A percentile compares a stretch with the other conserved stretches of the same genome.
Evolutionary conservation across 2,113 vertebrate species (phyloP).

Genomic region (Pteronura brasiliensis): DNA sequence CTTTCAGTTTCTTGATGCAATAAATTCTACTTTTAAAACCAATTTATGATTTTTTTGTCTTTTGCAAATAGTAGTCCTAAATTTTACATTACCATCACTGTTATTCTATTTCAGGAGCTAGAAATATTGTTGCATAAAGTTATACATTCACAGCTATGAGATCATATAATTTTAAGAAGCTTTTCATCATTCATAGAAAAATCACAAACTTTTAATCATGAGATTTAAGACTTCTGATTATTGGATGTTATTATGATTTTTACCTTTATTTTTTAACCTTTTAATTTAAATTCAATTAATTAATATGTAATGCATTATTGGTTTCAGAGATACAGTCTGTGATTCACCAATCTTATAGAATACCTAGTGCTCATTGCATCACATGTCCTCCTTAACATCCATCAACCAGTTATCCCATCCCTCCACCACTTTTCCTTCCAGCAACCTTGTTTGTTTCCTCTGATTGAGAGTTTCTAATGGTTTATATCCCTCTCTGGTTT

Average conservation of each 20-base stretch:
- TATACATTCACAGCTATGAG: not conserved
- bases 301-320: too few relatives aligned
- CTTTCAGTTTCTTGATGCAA: not conserved
- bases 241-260: not conserved
- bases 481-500: too few relatives aligned
- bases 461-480: too few relatives aligned
- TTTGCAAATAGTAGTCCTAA: not conserved
- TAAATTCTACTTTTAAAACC: not conserved
- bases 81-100: not conserved
- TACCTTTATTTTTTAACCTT: not conserved
- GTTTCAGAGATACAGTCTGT: too few relatives aligned
- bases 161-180: conserved; percentile 5
- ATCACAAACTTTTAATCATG: not conserved
- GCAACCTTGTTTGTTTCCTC: too few relatives aligned
- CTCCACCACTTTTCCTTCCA: too few relatives aligned
- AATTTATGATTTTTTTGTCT: not conserved
- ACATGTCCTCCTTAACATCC: too few relatives aligned
- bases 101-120: not conserved
- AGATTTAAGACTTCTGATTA: not conserved
- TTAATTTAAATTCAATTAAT: too few relatives aligned
- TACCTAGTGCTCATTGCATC: too few relatives aligned
- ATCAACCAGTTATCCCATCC: too few relatives aligned
- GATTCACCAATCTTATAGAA: too few relatives aligned
- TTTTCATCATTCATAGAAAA: not conserved
- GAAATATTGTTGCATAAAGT: not conserved